Percentiles rank a stretch among this genome's conserved stretches.
phyloP scores from a whole-genome alignment of 2,113 vertebrate genomes.

The Oreochromis tanganicae region DNA sequence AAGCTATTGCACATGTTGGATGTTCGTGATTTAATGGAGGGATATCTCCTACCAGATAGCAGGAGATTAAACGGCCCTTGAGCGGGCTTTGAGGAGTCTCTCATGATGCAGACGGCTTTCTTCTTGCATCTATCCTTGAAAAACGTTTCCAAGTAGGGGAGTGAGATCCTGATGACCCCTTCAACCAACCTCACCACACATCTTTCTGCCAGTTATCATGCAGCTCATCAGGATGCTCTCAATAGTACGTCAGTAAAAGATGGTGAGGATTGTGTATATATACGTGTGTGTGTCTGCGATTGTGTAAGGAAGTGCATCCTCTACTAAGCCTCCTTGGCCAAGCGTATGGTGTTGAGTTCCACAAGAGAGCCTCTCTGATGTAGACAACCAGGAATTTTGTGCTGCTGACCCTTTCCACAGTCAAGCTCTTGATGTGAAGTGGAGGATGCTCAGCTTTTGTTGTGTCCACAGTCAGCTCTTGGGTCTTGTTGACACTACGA shows the following conservation, averaged over 20 bases:
- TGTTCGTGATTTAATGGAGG: neutral
- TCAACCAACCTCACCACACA: neutral
- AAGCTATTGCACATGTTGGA: neutral
- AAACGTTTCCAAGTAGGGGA: neutral
- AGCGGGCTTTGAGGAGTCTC: neutral
- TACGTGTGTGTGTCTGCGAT: neutral
- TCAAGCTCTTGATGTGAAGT: neutral
- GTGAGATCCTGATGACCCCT: neutral
- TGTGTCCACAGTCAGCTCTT: neutral
- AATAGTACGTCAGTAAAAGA: neutral
- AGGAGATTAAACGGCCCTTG: neutral
- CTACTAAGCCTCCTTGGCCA: neutral
- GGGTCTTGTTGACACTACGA: neutral
- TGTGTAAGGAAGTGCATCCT: neutral
- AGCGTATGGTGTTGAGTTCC: neutral
- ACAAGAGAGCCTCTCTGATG: neutral
- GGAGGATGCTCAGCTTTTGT: neutral
- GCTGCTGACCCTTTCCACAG: neutral
- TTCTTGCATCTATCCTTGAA: neutral
- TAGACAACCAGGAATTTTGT: neutral
- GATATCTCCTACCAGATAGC: neutral
- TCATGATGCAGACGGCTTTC: neutral
- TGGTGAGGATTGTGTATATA: neutral
- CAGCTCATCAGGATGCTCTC: neutral
- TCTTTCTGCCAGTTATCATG: neutral